Conservation (phyloP, 2,888 invertebrate genomes). For the Eilema sororculum region DNA sequence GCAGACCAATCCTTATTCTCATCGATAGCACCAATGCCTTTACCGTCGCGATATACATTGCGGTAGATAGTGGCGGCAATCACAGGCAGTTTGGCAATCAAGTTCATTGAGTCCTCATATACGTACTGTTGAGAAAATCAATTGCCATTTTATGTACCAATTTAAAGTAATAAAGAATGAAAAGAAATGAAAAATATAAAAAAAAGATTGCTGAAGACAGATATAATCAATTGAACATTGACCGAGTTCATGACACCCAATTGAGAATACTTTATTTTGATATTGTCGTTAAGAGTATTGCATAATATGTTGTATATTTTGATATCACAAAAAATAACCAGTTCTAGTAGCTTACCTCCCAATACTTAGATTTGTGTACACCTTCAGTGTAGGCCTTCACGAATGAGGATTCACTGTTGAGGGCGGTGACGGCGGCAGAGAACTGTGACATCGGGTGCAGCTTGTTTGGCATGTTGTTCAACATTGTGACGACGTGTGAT, state of each 20-base stretch:
- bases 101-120: constrained; percentile 97
- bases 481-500: constrained; percentile 96
- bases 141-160: constrained; percentile 2
- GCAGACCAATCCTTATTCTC: constrained; percentile 96
- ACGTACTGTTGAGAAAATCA: constrained; percentile 81
- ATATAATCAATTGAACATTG: constrained; percentile 1
- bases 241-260: background rate
- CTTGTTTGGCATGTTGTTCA: constrained; percentile 95
- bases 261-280: background rate
- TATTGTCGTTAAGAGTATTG: background rate
- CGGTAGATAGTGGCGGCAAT: constrained; percentile 98
- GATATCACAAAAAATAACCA: background rate
- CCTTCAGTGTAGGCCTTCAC: constrained; percentile 96
- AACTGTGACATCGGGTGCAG: constrained; percentile 98
- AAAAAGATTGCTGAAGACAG: background rate
- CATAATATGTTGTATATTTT: background rate
- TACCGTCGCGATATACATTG: constrained; percentile 94
- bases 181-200: background rate
- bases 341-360: constrained; percentile 89
- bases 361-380: constrained; percentile 95
- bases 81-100: constrained; percentile 97
- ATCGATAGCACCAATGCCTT: constrained; percentile 95
- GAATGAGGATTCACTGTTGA: constrained; percentile 97
- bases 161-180: constrained; percentile 1
- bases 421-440: constrained; percentile 95